phyloP scores from a whole-genome alignment of 2,797 vertebrate species.

The Xiphorhynchus erythropygius region DNA sequence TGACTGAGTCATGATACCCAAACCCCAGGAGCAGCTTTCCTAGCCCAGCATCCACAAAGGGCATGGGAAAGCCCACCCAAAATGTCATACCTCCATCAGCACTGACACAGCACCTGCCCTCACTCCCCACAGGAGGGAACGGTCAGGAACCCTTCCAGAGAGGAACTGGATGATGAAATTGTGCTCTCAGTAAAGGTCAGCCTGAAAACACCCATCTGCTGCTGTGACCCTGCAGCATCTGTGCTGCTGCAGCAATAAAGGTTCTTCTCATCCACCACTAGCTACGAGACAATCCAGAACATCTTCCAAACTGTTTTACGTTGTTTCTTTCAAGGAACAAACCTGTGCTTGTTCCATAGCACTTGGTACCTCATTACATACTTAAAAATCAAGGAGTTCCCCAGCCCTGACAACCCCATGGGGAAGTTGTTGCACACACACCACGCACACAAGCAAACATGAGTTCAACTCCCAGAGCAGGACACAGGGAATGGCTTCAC shows the following conservation, averaged over 20 bases:
- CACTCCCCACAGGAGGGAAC: accelerated
- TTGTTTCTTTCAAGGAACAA: neutral
- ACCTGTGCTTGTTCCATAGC: too few relatives aligned
- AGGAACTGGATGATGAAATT: neutral
- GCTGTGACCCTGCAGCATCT: neutral
- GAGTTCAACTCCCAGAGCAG: neutral
- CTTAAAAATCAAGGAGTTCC: neutral
- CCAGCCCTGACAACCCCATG: accelerated
- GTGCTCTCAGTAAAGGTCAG: neutral
- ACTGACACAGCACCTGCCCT: neutral
- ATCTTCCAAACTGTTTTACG: accelerated
- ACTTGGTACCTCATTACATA: too few relatives aligned
- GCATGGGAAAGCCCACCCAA: neutral
- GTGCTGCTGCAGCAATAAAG: neutral
- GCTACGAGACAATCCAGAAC: neutral
- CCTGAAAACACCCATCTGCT: neutral
- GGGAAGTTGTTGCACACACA: neutral
- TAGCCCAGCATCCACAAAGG: neutral
- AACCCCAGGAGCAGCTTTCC: neutral
- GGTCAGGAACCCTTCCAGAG: neutral
- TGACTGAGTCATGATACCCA: neutral
- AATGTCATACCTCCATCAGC: neutral
- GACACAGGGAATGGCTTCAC: neutral
- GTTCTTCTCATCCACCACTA: neutral
- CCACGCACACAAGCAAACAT: too few relatives aligned